Base-by-base conservation (phyloP, 2,113 vertebrate genomes). In the Illadopsis cleaveri region DNA sequence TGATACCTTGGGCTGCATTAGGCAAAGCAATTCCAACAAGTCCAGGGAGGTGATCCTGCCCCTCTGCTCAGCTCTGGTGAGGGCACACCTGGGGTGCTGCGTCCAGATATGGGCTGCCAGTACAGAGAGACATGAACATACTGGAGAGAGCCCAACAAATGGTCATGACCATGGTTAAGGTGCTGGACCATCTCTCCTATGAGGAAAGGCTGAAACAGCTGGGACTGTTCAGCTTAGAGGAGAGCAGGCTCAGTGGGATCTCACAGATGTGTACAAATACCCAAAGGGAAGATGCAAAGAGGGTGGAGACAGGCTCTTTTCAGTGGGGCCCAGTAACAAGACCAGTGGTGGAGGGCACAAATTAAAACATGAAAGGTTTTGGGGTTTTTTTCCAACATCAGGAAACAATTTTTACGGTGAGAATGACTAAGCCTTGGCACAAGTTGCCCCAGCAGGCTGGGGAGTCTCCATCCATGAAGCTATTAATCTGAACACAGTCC, bases 401-500 rank as follows among this genome's bases (percentile, higher is more conserved):
- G 15, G 17, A 71, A 71, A 65, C 3, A 19, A 2, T 80, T 60
- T 84, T 42, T 37, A 14, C 11, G 38, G 5, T 68, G 3, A 37
- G 5, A 30, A 30, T 38, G 18, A 60, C 22, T 3, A 9, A 64
- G 12, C 15, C 6, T 28, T 50, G 45, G 5, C 15, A 42, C 23
- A 33, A 12, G 30, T 20, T 75, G 23, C 16, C 53, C 30, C 16
- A 19, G 13, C 33, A 51, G 8, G 19, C 2, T 50, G 15, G 31
- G 37, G 35, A 68, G 23, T 27, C 40, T 89, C 16, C 48, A 6
- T 61, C 10, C 19, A 6, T n/a, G 19, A 37, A 72, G 27, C 19
- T 23, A 38, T 0, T 76, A 9, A 18, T 42, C 21, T 31, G 27
- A 42, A 47, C 12, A 15, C 0, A 0, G 50, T 51, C 37, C 19